Conservation (phyloP, 2,888 invertebrate genomes). For the Drosophila paramelanica region DNA sequence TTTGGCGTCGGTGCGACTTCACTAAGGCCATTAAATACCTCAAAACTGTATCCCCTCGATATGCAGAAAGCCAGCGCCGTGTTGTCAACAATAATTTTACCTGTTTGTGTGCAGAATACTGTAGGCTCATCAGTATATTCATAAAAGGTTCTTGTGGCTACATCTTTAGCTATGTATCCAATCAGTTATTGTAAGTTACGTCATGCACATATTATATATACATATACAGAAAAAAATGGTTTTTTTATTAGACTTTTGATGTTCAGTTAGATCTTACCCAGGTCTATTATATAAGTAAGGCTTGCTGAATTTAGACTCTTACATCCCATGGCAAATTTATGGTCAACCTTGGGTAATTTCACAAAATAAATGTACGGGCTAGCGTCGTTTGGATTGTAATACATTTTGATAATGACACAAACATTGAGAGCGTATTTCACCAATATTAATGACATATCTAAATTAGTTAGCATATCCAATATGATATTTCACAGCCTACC, state of each 20-base stretch:
- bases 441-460: neutral
- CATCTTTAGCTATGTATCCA: conserved; percentile 25
- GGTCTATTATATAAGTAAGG: conserved; percentile 20
- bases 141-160: neutral
- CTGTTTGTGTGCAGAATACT: conserved; percentile 23
- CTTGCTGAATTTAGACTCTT: conserved; percentile 13
- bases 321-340: conserved; percentile 30
- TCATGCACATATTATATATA: too few relatives aligned
- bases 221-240: neutral
- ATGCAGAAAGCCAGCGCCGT: conserved; percentile 22
- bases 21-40: conserved; percentile 17
- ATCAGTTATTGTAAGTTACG: neutral
- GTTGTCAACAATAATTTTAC: conserved; percentile 30
- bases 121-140: conserved; percentile 19
- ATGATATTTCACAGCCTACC: neutral
- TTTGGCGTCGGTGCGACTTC: neutral
- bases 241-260: neutral
- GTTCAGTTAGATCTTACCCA: conserved; percentile 16
- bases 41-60: conserved; percentile 32
- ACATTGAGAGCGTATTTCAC: neutral
- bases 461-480: too few relatives aligned
- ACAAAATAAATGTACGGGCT: conserved; percentile 23
- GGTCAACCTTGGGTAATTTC: conserved; percentile 21
- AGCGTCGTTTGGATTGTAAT: conserved; percentile 12
- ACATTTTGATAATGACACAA: conserved; percentile 1